phyloP scores from a whole-genome alignment of 2,113 vertebrate genomes.

The Emydocephalus ijimae region DNA sequence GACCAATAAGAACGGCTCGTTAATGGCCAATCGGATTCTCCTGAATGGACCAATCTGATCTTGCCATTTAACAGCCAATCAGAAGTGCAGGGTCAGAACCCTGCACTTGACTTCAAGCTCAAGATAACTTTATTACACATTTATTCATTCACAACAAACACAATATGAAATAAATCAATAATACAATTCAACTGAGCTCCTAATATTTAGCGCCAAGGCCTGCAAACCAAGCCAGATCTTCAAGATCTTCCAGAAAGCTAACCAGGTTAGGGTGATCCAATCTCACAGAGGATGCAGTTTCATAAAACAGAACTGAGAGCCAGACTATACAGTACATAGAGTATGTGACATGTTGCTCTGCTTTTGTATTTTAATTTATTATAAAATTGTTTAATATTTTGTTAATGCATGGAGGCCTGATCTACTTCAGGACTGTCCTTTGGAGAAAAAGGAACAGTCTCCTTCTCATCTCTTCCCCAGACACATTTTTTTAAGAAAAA shows the following conservation, averaged over 20 bases:
- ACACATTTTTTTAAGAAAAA: neutral
- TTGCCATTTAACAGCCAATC: too few relatives aligned
- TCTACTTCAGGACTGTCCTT: neutral
- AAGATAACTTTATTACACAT: too few relatives aligned
- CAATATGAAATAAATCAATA: neutral
- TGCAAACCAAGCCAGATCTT: neutral
- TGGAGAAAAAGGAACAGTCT: neutral
- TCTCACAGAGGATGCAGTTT: neutral
- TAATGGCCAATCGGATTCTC: too few relatives aligned
- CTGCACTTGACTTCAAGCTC: too few relatives aligned
- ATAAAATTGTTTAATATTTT: neutral
- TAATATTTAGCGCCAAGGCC: neutral
- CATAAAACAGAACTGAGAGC: neutral
- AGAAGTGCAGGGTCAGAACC: too few relatives aligned
- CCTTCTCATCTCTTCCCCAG: neutral
- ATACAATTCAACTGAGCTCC: neutral
- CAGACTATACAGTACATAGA: neutral
- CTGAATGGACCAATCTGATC: too few relatives aligned
- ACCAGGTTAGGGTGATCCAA: neutral
- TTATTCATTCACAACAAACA: too few relatives aligned
- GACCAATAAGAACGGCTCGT: too few relatives aligned
- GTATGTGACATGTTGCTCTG: neutral
- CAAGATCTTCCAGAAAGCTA: neutral
- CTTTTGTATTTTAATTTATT: neutral
- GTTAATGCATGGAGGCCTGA: neutral